phyloP scores from a whole-genome alignment of 2,113 vertebrate genomes.

The Peromyscus californicus region DNA sequence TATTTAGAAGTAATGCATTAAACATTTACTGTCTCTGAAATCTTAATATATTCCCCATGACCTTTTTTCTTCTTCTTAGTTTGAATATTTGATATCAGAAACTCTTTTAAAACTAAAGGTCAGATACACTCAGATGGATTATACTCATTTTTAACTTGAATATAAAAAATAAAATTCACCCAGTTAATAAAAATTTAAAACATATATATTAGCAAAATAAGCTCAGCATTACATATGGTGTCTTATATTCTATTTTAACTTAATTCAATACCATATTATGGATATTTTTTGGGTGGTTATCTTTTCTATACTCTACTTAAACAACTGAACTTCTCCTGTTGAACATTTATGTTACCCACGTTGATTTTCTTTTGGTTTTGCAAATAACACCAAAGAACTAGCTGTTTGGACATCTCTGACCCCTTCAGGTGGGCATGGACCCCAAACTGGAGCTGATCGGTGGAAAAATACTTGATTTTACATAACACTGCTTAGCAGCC shows the following conservation, averaged over 20 bases:
- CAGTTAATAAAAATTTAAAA: not conserved
- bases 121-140: not conserved
- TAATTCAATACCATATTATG: not conserved
- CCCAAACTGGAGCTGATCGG: not conserved
- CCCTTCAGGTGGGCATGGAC: not conserved
- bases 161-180: not conserved
- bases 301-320: not conserved
- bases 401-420: not conserved
- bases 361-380: not conserved
- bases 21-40: conserved; percentile 17
- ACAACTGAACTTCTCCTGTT: not conserved
- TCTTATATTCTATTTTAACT: not conserved
- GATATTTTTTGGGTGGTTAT: not conserved
- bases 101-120: conserved; percentile 30
- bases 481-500: not conserved
- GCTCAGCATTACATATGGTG: not conserved
- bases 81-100: not conserved
- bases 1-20: conserved; percentile 43
- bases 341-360: not conserved
- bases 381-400: not conserved
- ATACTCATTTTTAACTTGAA: not conserved
- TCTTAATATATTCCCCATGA: conserved; percentile 18
- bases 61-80: not conserved
- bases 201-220: not conserved
- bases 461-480: not conserved